Percentiles rank a stretch among this genome's conserved stretches.
These are phyloP conservation scores for Propithecus perrieri DNA, from an alignment of 2,797 vertebrate species.

Conservation along the genomic window DNA sequence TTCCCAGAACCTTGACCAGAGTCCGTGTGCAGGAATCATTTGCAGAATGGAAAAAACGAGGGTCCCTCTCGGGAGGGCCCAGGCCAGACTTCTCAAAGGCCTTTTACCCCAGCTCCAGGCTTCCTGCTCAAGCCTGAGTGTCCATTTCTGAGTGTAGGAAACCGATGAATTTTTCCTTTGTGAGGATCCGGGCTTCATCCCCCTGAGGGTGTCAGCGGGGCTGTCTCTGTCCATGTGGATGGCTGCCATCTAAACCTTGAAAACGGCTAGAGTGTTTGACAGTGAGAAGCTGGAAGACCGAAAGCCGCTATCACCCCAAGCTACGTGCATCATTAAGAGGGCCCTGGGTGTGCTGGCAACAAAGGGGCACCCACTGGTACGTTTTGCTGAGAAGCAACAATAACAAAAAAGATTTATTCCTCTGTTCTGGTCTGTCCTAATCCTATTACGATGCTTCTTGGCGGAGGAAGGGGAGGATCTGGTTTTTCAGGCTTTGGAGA, in stretches of 20 bases:
- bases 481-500: not conserved
- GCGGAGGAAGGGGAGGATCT: not conserved
- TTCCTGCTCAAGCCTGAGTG: not conserved
- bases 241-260: constrained; percentile 28
- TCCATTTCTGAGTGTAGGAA: not conserved
- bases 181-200: not conserved
- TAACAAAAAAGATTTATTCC: not conserved
- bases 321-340: not conserved
- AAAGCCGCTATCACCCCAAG: not conserved
- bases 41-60: not conserved
- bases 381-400: not conserved
- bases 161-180: not conserved
- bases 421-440: not conserved
- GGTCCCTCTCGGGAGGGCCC: not conserved
- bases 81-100: not conserved
- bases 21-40: not conserved
- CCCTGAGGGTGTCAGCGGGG: not conserved
- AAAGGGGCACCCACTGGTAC: not conserved
- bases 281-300: not conserved
- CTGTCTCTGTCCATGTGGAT: not conserved
- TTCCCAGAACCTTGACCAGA: not conserved
- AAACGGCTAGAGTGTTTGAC: not conserved
- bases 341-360: not conserved
- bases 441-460: not conserved
- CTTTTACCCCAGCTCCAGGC: not conserved